These are phyloP conservation scores for Ursus arctos DNA, from an alignment of 2,113 vertebrate genomes.

Conservation along the genomic window DNA sequence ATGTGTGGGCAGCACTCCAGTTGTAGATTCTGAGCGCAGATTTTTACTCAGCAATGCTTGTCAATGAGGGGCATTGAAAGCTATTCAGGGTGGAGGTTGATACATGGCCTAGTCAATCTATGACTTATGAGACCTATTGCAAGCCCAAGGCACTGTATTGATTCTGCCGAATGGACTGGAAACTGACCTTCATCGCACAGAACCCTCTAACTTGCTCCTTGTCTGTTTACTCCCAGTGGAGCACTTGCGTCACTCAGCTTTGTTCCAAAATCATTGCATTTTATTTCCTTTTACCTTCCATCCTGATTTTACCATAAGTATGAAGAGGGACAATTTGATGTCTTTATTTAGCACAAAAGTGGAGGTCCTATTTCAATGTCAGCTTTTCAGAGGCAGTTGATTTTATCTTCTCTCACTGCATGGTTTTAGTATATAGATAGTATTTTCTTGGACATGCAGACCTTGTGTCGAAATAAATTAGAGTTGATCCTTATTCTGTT, in stretches of 20 bases:
- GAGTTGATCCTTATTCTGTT: not conserved
- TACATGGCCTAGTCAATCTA: constrained; percentile 73
- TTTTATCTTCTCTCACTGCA: constrained; percentile 62
- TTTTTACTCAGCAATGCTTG: constrained; percentile 35
- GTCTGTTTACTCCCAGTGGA: constrained; percentile 64
- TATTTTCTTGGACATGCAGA: constrained; percentile 41
- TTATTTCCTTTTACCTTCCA: constrained; percentile 73
- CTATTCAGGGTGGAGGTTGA: constrained; percentile 57
- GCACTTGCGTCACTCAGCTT: constrained; percentile 45
- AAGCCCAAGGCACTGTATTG: constrained; percentile 66
- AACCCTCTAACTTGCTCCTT: not conserved
- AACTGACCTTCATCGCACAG: constrained; percentile 73
- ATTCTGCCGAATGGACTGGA: constrained; percentile 75
- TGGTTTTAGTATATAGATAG: constrained; percentile 36
- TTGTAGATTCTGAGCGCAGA: constrained; percentile 66
- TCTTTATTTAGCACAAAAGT: constrained; percentile 75
- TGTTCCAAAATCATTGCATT: constrained; percentile 79
- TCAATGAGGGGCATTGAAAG: constrained; percentile 51
- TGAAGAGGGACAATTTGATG: constrained; percentile 68
- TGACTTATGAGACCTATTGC: constrained; percentile 78
- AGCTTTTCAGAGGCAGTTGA: constrained; percentile 68
- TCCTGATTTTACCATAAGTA: constrained; percentile 68
- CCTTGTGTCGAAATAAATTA: constrained; percentile 45
- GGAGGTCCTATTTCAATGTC: constrained; percentile 52
- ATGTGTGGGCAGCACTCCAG: not conserved